A percentile compares a stretch with the other conserved stretches of the same genome.
Evolutionary conservation across 2,797 vertebrate species (phyloP).

Genomic region (Rhodeus uyekii): DNA sequence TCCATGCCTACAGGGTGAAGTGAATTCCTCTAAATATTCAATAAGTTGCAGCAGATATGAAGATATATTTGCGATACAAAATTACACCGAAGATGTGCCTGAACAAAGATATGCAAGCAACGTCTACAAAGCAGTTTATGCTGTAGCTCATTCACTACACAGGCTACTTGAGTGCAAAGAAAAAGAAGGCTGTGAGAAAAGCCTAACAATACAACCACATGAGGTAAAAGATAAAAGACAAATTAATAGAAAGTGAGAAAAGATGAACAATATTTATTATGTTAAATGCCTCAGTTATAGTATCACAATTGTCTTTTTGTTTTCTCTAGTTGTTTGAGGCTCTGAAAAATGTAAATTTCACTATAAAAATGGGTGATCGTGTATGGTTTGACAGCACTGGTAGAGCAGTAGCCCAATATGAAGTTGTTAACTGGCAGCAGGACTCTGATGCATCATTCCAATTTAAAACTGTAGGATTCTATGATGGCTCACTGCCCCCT

Average conservation of each 20-base stretch:
- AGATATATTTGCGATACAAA: no score
- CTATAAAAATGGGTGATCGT: slow-evolving; percentile 65
- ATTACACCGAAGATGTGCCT: slow-evolving; percentile 58
- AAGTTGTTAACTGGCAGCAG: slow-evolving; percentile 77
- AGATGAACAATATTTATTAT: no score
- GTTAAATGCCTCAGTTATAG: neutral
- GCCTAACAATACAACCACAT: no score
- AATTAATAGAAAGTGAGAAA: neutral
- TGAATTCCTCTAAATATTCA: neutral
- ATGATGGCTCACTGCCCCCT: slow-evolving; percentile 69
- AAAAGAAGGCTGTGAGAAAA: no score
- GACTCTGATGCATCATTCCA: slow-evolving; percentile 61
- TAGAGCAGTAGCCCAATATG: slow-evolving; percentile 69
- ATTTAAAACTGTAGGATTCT: slow-evolving; percentile 75
- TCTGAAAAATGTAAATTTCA: slow-evolving; percentile 72
- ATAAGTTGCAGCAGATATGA: no score
- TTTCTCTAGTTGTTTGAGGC: slow-evolving; percentile 66
- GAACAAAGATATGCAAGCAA: slow-evolving; percentile 72
- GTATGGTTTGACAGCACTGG: slow-evolving; percentile 76
- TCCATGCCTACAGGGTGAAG: slow-evolving; percentile 53
- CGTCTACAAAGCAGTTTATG: slow-evolving; percentile 77
- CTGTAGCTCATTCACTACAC: slow-evolving; percentile 70
- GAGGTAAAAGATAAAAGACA: no score
- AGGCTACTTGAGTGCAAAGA: no score
- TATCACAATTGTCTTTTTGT: neutral